Evolutionary conservation across 2,888 invertebrate species (phyloP).

Genomic region (Cyaniris semiargus): DNA sequence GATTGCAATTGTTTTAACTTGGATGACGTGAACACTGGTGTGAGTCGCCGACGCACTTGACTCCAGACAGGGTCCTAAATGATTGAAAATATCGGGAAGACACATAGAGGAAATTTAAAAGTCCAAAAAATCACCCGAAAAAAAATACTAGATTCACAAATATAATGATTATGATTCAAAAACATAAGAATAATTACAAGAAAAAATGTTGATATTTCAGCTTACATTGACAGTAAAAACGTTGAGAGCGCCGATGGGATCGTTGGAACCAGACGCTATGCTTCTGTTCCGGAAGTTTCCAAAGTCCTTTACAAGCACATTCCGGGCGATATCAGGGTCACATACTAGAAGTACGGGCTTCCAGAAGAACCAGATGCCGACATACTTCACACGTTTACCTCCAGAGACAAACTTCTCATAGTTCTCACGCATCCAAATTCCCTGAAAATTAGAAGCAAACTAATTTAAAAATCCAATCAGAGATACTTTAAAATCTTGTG

Average conservation of each 20-base stretch:
- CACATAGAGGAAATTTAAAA: constrained; percentile 16
- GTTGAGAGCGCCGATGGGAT: constrained; percentile 47
- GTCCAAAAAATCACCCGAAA: no score
- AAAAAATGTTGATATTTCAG: no score
- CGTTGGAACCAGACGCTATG: constrained; percentile 42
- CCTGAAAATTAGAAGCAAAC: constrained; percentile 38
- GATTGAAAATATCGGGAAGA: background rate
- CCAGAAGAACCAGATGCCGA: constrained; percentile 51
- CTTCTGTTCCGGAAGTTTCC: constrained; percentile 46
- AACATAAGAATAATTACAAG: no score
- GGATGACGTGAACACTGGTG: constrained; percentile 46
- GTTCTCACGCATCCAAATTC: constrained; percentile 44
- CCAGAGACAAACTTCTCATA: constrained; percentile 42
- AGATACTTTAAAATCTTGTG: background rate
- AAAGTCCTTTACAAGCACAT: constrained; percentile 46
- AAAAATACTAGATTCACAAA: no score
- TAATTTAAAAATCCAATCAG: no score
- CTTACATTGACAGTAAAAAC: constrained; percentile 47
- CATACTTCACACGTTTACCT: constrained; percentile 36
- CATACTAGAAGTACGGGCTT: constrained; percentile 48
- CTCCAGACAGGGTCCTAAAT: constrained; percentile 47
- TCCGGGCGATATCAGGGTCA: constrained; percentile 45
- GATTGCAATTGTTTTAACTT: constrained; percentile 45
- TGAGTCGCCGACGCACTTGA: constrained; percentile 42
- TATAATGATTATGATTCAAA: no score